Conservation (phyloP, 1,140 invertebrate species). For the Drosophila sechellia region DNA sequence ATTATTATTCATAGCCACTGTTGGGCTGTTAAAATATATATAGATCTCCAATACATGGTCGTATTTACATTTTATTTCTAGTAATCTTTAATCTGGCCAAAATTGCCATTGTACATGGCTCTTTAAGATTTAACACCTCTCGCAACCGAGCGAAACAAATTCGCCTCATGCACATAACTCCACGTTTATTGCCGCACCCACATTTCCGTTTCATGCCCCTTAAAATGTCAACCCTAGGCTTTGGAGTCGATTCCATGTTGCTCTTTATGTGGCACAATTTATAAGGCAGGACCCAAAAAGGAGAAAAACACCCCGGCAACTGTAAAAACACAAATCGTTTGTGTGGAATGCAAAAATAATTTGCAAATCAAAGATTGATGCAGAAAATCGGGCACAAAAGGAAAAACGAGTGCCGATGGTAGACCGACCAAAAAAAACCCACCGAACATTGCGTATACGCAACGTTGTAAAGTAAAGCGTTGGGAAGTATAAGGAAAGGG, state of each 20-base stretch:
- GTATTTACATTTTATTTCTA: too few relatives aligned
- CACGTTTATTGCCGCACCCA: slow-evolving; percentile 24
- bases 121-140: slow-evolving; percentile 14
- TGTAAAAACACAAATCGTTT: slow-evolving; percentile 69
- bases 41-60: too few relatives aligned
- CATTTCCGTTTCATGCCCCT: slow-evolving; percentile 19
- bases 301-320: slow-evolving; percentile 11
- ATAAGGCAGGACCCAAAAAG: slow-evolving; percentile 40
- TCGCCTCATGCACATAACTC: slow-evolving; percentile 16
- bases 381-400: slow-evolving; percentile 21
- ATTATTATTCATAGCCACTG: too few relatives aligned
- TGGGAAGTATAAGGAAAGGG: slow-evolving; percentile 33
- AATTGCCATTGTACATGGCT: neutral
- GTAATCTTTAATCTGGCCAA: too few relatives aligned
- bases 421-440: neutral
- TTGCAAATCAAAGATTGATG: slow-evolving; percentile 46
- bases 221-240: slow-evolving; percentile 37
- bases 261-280: slow-evolving; percentile 50
- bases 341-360: slow-evolving; percentile 64
- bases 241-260: slow-evolving; percentile 30
- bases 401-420: slow-evolving; percentile 37
- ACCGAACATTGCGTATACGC: slow-evolving; percentile 30
- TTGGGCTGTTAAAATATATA: too few relatives aligned
- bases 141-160: neutral
- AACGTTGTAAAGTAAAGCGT: slow-evolving; percentile 42